Base-by-base conservation (phyloP, 2,113 vertebrate species). In the Clarias gariepinus region DNA sequence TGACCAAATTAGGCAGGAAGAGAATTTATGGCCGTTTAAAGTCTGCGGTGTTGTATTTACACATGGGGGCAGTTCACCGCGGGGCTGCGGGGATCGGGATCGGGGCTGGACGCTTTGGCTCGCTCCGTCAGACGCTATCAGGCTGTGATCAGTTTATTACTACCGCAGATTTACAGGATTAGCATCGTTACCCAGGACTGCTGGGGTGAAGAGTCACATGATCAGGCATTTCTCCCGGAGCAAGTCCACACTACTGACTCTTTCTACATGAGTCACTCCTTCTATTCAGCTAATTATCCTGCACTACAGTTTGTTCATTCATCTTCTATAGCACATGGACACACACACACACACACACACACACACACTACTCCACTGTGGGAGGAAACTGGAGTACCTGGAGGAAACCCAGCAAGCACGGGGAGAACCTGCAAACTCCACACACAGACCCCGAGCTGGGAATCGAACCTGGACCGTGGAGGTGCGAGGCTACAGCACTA, bases 1-100 rank as follows among this genome's bases (percentile, higher is more conserved):
- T 19, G 9, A 55, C 68, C 21, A 74, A 82, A 66, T 85, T 84
- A 71, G 58, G 64, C 71, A 83, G 69, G 71, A 85, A 74, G 61
- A 58, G 18, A 68, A 85, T 83, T 78, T 77, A 83, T 64, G 57
- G 28, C 61, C 64, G 61, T 66, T 85, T 81, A 52, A 16, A 71
- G 64, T 28, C 73, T 0, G 12, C 10, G 15, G 77, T 79, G 53
- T 79, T 79, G n/a, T 79, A 58, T 58, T 79, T 57, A 58, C 53
- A 79, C n/a, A 58, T n/a, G 55, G 33, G 28, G 9, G n/a, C 28
- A 30, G 2, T 33, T 33, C 47, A 76, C 16, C 41, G 11, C 16
- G 23, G 23, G 25, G n/a, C 36, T 57, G 55, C 16, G 28, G n/a
- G n/a, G n/a, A n/a, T n/a, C n/a, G 2, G 47, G 53, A 57, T 57